Evolutionary conservation across 92 coral and sea anemone genomes (phyloP).

Genomic region (Umimayanthus chanpuru): DNA sequence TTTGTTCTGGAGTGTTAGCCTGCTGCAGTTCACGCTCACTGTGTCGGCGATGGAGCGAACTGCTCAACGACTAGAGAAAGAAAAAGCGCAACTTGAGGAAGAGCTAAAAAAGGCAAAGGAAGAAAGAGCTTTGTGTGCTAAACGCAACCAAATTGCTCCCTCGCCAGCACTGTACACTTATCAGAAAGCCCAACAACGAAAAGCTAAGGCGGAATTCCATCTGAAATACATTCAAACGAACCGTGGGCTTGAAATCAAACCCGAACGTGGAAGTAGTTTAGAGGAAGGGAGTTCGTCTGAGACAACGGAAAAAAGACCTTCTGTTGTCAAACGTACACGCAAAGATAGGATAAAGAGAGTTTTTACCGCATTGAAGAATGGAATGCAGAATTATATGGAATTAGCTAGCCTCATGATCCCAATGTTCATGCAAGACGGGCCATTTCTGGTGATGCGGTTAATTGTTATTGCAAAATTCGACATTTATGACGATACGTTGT

Average conservation of each 20-base stretch:
- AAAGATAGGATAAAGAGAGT: slow-evolving; percentile 21
- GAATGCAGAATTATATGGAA: slow-evolving; percentile 71
- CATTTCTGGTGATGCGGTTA: slow-evolving; percentile 81
- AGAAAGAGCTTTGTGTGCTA: slow-evolving; percentile 56
- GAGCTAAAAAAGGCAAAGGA: slow-evolving; percentile 70
- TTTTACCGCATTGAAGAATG: slow-evolving; percentile 38
- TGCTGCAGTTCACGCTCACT: slow-evolving; percentile 86
- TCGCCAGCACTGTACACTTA: slow-evolving; percentile 80
- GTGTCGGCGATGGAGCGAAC: slow-evolving; percentile 84
- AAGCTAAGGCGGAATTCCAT: slow-evolving; percentile 45
- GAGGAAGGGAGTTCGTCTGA: slow-evolving; percentile 41
- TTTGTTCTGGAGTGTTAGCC: slow-evolving; percentile 90
- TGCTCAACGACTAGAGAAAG: slow-evolving; percentile 85
- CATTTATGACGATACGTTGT: slow-evolving; percentile 82
- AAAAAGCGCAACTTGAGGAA: slow-evolving; percentile 77
- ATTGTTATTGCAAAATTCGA: slow-evolving; percentile 84
- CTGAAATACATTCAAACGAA: slow-evolving; percentile 79
- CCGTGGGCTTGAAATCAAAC: slow-evolving; percentile 79
- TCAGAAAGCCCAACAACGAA: slow-evolving; percentile 57
- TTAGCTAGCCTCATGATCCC: slow-evolving; percentile 82
- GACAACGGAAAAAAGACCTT: background rate
- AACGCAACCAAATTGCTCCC: slow-evolving; percentile 82
- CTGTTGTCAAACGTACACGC: background rate
- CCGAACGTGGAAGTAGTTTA: slow-evolving; percentile 41
- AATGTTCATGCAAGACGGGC: slow-evolving; percentile 92